Evolutionary conservation across 1,140 invertebrate species (phyloP).

Genomic region (Lethrus apterus): DNA sequence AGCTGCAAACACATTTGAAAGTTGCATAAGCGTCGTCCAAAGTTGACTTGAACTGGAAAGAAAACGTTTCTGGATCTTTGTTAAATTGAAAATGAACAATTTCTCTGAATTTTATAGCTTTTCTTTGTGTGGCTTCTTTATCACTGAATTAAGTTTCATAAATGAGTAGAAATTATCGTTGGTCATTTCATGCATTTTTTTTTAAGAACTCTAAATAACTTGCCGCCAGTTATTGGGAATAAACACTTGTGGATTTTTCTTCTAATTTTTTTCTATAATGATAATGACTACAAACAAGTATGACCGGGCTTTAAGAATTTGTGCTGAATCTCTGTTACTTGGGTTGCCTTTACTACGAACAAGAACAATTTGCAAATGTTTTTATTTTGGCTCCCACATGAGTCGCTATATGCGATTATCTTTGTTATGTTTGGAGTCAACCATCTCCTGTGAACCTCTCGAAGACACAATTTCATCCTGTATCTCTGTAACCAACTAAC

Average conservation of each 20-base stretch:
- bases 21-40: no score
- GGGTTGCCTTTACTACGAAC: constrained; percentile 18
- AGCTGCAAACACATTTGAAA: no score
- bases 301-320: constrained; percentile 13
- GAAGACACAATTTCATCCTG: constrained; percentile 21
- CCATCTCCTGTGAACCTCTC: constrained; percentile 15
- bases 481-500: no score
- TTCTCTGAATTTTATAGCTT: neutral
- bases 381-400: constrained; percentile 23
- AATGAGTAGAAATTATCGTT: constrained; percentile 1
- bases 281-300: constrained; percentile 14
- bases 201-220: constrained; percentile 6
- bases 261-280: constrained; percentile 10
- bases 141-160: neutral
- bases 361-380: constrained; percentile 20
- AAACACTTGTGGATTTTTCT: constrained; percentile 14
- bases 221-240: constrained; percentile 3
- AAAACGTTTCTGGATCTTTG: no score
- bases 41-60: no score
- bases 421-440: constrained; percentile 12
- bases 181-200: constrained; percentile 11
- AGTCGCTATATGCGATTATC: constrained; percentile 19
- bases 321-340: constrained; percentile 13
- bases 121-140: neutral
- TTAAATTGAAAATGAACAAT: no score